Evolutionary conservation across 2,113 vertebrate species (phyloP).

Genomic region (Percopsis transmontana): DNA sequence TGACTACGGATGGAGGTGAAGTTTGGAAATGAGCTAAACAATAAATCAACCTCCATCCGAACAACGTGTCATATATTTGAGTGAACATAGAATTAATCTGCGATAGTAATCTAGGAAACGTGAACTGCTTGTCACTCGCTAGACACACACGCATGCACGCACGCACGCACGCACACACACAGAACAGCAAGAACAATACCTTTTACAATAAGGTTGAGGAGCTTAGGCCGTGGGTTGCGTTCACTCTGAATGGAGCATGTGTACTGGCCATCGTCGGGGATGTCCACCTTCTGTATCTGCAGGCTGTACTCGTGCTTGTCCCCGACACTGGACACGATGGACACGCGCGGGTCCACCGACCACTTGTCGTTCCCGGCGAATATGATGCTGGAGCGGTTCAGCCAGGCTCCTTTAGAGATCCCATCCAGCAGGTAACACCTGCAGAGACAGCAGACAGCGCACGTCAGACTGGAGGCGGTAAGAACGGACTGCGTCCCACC

Average conservation of each 20-base stretch:
- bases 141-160: not conserved
- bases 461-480: not conserved
- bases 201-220: constrained; percentile 94
- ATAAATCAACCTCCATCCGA: not conserved
- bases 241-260: constrained; percentile 97
- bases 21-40: not conserved
- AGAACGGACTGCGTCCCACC: no score
- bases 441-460: constrained; percentile 27
- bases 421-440: constrained; percentile 98
- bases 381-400: constrained; percentile 98
- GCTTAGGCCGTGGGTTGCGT: constrained; percentile 88
- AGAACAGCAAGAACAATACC: constrained; percentile 60
- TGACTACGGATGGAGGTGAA: not conserved
- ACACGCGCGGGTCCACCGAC: constrained; percentile 96
- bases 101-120: no score
- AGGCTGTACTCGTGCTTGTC: constrained; percentile 95
- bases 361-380: constrained; percentile 97
- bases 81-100: no score
- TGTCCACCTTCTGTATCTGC: constrained; percentile 97
- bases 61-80: not conserved
- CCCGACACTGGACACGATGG: constrained; percentile 86
- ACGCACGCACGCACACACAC: not conserved
- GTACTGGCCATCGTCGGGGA: constrained; percentile 93
- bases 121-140: no score
- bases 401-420: constrained; percentile 96